Conservation (phyloP, 1,140 invertebrate genomes). For the Ceratosolen solmsi region DNA sequence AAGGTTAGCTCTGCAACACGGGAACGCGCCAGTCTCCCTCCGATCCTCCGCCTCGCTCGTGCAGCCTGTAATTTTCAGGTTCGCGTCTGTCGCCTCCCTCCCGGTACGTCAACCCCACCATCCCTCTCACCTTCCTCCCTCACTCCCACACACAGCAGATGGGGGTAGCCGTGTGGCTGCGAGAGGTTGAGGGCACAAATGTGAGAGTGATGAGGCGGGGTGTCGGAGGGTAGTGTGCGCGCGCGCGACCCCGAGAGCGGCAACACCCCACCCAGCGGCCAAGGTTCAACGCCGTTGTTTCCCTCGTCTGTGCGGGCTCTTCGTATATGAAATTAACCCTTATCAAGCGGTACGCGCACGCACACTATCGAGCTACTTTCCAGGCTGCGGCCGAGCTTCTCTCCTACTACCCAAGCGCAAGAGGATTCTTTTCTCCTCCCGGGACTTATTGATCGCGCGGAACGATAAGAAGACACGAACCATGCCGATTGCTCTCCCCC, state of each 20-base stretch:
- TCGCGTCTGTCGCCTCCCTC: conserved; percentile 41
- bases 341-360: conserved; percentile 70
- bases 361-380: conserved; percentile 36
- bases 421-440: conserved; percentile 72
- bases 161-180: too few species aligned
- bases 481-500: conserved; percentile 61
- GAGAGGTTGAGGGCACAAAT: neutral
- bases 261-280: neutral
- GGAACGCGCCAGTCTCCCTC: neutral
- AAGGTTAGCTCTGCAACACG: conserved; percentile 14
- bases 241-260: neutral
- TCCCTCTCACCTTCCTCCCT: too few species aligned
- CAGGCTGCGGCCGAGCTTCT: conserved; percentile 19
- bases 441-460: conserved; percentile 71
- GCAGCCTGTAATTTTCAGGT: conserved; percentile 43
- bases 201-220: too few species aligned
- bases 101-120: neutral
- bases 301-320: conserved; percentile 20
- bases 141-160: too few species aligned
- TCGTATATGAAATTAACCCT: conserved; percentile 74
- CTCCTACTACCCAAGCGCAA: conserved; percentile 56
- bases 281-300: conserved; percentile 35
- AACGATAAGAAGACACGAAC: conserved; percentile 71
- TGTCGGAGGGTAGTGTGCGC: neutral
- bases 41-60: neutral